Evolutionary conservation across 2,888 invertebrate species (phyloP).

Genomic region (Machimus atricapillus): DNA sequence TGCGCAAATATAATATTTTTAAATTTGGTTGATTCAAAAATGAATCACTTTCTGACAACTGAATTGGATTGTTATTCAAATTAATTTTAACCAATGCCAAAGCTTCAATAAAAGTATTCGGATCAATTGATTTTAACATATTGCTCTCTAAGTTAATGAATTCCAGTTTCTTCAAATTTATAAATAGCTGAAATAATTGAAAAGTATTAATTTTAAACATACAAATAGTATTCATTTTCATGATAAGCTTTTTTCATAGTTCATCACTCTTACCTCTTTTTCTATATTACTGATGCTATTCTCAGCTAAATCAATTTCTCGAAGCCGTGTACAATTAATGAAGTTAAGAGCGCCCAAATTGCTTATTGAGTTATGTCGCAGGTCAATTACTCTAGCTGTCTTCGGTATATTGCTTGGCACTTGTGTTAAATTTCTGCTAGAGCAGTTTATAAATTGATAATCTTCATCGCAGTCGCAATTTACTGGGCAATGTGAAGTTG

Average conservation of each 20-base stretch:
- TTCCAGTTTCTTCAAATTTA: conserved; percentile 54
- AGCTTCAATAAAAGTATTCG: conserved; percentile 57
- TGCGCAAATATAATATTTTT: conserved; percentile 57
- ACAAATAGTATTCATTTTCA: background rate
- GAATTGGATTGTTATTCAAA: conserved; percentile 59
- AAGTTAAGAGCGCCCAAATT: conserved; percentile 56
- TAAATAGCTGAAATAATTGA: conserved; percentile 56
- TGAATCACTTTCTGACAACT: conserved; percentile 53
- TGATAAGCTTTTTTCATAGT: background rate
- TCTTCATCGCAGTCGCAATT: conserved; percentile 57
- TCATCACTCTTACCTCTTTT: conserved; percentile 52
- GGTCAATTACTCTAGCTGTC: conserved; percentile 56
- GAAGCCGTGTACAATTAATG: conserved; percentile 54
- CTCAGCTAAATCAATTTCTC: conserved; percentile 56
- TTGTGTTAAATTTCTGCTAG: conserved; percentile 63
- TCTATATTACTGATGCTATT: conserved; percentile 55
- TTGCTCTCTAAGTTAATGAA: conserved; percentile 59
- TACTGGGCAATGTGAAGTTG: conserved; percentile 56
- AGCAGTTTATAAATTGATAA: conserved; percentile 62
- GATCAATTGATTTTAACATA: conserved; percentile 55
- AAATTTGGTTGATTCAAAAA: conserved; percentile 58
- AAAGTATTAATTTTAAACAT: background rate
- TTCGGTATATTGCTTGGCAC: conserved; percentile 62
- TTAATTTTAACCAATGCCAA: conserved; percentile 56
- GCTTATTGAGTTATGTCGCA: conserved; percentile 58